A percentile compares a stretch with the other conserved stretches of the same genome.
These are phyloP conservation scores for Melanostoma mellinum DNA, from an alignment of 2,888 invertebrate genomes.

Conservation along the genomic window DNA sequence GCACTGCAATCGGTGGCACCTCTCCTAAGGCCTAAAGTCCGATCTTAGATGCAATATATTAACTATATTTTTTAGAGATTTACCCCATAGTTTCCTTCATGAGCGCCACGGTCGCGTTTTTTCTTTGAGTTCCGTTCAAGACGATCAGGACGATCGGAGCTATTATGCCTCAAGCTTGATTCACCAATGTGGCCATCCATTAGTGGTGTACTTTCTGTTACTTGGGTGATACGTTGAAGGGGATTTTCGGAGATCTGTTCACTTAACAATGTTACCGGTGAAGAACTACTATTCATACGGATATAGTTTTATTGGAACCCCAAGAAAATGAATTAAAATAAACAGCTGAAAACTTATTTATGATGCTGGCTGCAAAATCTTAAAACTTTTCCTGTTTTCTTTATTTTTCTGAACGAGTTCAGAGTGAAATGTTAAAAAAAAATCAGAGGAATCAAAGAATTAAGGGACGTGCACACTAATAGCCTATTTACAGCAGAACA, in stretches of 20 bases:
- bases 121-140: slow-evolving; percentile 78
- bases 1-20: slow-evolving; percentile 35
- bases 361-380: slow-evolving; percentile 24
- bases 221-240: slow-evolving; percentile 37
- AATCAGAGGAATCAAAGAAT: no score
- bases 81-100: slow-evolving; percentile 60
- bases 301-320: slow-evolving; percentile 56
- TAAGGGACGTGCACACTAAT: no score
- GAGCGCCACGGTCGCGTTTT: slow-evolving; percentile 50
- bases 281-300: slow-evolving; percentile 63
- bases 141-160: slow-evolving; percentile 76
- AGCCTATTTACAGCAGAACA: no score
- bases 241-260: slow-evolving; percentile 32
- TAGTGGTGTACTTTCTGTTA: slow-evolving; percentile 88
- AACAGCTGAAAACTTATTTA: slow-evolving; percentile 35
- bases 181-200: slow-evolving; percentile 89
- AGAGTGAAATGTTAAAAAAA: no score
- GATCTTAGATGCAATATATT: slow-evolving; percentile 4
- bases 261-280: slow-evolving; percentile 16
- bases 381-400: background rate
- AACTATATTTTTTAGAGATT: slow-evolving; percentile 4
- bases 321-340: slow-evolving; percentile 33
- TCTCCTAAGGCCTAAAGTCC: slow-evolving; percentile 44
- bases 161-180: slow-evolving; percentile 73
- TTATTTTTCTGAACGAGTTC: no score